These are phyloP conservation scores for Adela reaumurella DNA, from an alignment of 2,888 invertebrate species.

Conservation along the genomic window DNA sequence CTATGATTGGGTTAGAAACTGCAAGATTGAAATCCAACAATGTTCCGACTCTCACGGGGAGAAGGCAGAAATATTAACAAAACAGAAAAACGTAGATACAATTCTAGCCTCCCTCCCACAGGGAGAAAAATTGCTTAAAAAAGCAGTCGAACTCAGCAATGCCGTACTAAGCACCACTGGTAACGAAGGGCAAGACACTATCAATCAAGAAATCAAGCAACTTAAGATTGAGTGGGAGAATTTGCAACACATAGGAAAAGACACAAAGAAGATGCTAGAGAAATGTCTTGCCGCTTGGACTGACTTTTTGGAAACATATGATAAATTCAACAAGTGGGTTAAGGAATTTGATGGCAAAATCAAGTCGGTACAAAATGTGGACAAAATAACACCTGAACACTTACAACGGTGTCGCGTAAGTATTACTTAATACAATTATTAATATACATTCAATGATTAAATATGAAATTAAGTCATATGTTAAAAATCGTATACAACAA, in stretches of 20 bases:
- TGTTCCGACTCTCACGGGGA: slow-evolving; percentile 87
- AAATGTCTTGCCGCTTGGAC: slow-evolving; percentile 80
- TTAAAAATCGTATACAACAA: too few relatives aligned
- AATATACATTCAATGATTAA: slow-evolving; percentile 1
- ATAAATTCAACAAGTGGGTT: slow-evolving; percentile 72
- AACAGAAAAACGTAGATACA: slow-evolving; percentile 69
- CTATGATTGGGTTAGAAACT: slow-evolving; percentile 80
- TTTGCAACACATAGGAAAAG: slow-evolving; percentile 70
- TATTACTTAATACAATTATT: slow-evolving; percentile 9
- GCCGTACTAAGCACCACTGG: slow-evolving; percentile 74
- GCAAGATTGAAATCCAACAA: slow-evolving; percentile 78
- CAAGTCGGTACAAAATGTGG: slow-evolving; percentile 62
- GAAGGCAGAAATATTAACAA: slow-evolving; percentile 70
- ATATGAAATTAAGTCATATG: background rate
- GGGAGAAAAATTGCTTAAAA: slow-evolving; percentile 70
- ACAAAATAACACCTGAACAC: slow-evolving; percentile 76
- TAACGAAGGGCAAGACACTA: slow-evolving; percentile 76
- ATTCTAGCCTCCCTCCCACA: slow-evolving; percentile 66
- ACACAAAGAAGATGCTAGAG: slow-evolving; percentile 70
- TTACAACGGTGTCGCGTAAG: slow-evolving; percentile 70
- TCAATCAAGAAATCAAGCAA: slow-evolving; percentile 78
- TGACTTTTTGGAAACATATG: slow-evolving; percentile 70
- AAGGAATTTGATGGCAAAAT: slow-evolving; percentile 65
- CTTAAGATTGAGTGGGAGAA: slow-evolving; percentile 80
- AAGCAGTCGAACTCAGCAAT: slow-evolving; percentile 70